Base-by-base conservation (phyloP, 2,888 invertebrate species). In the Drosophila acutilabella region DNA sequence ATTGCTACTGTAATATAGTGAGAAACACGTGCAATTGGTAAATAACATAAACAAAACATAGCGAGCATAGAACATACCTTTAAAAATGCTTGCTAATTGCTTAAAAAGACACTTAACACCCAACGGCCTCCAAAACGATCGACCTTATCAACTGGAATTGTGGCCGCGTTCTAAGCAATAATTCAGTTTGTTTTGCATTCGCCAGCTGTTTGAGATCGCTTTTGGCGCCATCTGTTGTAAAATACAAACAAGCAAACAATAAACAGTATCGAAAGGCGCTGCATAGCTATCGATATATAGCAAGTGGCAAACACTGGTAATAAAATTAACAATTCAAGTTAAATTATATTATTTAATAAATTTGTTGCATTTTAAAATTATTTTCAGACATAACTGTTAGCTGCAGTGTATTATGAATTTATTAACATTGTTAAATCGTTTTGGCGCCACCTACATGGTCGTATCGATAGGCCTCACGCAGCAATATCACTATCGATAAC, bases 141-240 rank as follows among this genome's bases (percentile, higher is more conserved):
- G 75, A 68, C 69, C 76, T 74, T 77, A 78, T 64, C 71, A 42
- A 64, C 50, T 68, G 56, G 50, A 61, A 53, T 64, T 73, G 30
- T 33, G 64, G 64, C 50, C 53, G 62, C 64, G 73, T 72, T 70
- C 71, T 70, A 70, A 71, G 56, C 45, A 36, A 13, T 56, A 70
- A 41, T 38, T 20, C 10, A 40, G 60, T 75, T 78, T 80, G 77
- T 78, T 78, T 71, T 80, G 67, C 61, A 71, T 76, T 52, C 13
- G 26, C 44, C 79, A 77, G 79, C 79, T 77, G 75, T 66, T 78
- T 62, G 26, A 44, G 75, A 78, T 75, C 74, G 20, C 13, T 42
- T 23, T 38, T 68, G 26, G 74, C 73, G 74, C 69, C 62, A 61
- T 50, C 61, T 66, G 50, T 26, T 18, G 61, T 14, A 4, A 23